A percentile compares a stretch with the other conserved stretches of the same genome.
phyloP scores from a whole-genome alignment of 2,888 invertebrate species.

The Calameuta idolon region DNA sequence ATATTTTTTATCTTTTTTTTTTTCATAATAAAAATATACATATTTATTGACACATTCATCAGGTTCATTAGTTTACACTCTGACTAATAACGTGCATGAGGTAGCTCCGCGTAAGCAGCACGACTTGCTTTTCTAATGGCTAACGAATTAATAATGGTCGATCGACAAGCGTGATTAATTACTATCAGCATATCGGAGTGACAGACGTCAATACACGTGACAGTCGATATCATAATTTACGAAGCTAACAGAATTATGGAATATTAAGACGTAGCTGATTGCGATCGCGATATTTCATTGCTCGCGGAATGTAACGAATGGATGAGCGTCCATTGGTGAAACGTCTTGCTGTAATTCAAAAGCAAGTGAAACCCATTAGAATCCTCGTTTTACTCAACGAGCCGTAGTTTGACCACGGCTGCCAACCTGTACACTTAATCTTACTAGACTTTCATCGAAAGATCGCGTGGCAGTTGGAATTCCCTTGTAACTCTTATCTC shows the following conservation, averaged over 20 bases:
- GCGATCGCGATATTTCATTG: slow-evolving; percentile 40
- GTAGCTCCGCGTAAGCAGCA: background rate
- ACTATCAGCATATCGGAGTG: background rate
- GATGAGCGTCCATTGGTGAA: background rate
- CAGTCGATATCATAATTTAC: background rate
- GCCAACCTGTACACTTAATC: background rate
- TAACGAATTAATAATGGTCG: slow-evolving; percentile 4
- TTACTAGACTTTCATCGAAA: background rate
- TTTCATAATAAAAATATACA: background rate
- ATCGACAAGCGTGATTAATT: slow-evolving; percentile 6
- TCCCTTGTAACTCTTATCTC: background rate
- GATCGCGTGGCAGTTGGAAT: background rate
- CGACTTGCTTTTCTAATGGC: background rate
- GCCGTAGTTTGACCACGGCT: background rate
- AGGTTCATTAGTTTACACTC: background rate
- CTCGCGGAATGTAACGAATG: slow-evolving; percentile 32
- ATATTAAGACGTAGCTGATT: slow-evolving; percentile 36
- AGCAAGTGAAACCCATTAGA: background rate
- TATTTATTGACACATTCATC: background rate
- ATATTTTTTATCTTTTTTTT: background rate
- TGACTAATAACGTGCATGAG: background rate
- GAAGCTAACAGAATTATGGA: background rate
- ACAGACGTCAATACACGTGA: background rate
- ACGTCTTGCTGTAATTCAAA: background rate
- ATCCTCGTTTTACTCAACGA: background rate